phyloP scores from a whole-genome alignment of 2,888 invertebrate genomes.

The Bombyx huttoni region DNA sequence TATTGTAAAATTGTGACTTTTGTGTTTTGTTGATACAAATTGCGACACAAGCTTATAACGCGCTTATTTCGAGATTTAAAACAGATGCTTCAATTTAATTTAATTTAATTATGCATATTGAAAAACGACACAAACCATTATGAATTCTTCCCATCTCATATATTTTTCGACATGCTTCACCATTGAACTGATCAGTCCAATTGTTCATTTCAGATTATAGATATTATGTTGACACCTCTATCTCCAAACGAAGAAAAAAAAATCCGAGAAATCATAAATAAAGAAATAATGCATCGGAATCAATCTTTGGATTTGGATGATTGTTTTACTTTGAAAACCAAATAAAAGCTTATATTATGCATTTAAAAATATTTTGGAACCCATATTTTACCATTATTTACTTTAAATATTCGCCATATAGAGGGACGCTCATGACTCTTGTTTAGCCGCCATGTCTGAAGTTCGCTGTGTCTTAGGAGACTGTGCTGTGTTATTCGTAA shows the following conservation, averaged over 20 bases:
- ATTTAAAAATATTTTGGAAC: slow-evolving; percentile 38
- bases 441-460: slow-evolving; percentile 72
- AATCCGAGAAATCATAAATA: slow-evolving; percentile 10
- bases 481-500: slow-evolving; percentile 71
- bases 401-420: slow-evolving; percentile 3
- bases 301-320: slow-evolving; percentile 37
- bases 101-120: too few species aligned
- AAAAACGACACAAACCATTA: too few species aligned
- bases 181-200: too few species aligned
- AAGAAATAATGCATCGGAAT: slow-evolving; percentile 18
- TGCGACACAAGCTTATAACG: too few species aligned
- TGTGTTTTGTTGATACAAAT: too few species aligned
- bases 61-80: too few species aligned
- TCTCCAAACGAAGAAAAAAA: neutral
- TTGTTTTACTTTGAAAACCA: slow-evolving; percentile 43
- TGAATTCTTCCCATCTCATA: too few species aligned
- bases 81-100: too few species aligned
- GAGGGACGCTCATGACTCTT: slow-evolving; percentile 53
- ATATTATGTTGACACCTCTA: too few species aligned
- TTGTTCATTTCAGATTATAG: too few species aligned
- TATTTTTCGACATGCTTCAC: too few species aligned
- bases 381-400: slow-evolving; percentile 15
- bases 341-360: slow-evolving; percentile 48
- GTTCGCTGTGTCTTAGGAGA: slow-evolving; percentile 64
- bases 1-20: too few species aligned